Base-by-base conservation (phyloP, 2,113 vertebrate species). In the Tachycineta bicolor region DNA sequence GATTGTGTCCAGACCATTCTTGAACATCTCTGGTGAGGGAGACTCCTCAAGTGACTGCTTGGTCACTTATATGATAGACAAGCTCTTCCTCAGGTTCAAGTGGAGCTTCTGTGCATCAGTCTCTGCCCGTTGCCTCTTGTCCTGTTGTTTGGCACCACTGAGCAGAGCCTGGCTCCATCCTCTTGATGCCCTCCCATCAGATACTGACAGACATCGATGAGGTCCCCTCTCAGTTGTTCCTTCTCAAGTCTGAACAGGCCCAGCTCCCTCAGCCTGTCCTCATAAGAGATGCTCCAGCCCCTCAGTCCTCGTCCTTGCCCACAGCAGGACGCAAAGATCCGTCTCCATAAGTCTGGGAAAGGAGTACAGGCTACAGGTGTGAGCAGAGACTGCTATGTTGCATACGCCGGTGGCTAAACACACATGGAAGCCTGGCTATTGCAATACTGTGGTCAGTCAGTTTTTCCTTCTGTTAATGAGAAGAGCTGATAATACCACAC, bases 211-310 rank as follows among this genome's bases (percentile, higher is more conserved):
- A n/a, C n/a, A 29, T 1, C 28, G 43, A 24, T n/a, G 14, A 44
- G 17, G 17, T n/a, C 6, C 7, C 5, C 18, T 64, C n/a, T 39
- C 10, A 22, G 9, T 3, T 52, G 22, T 37, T 1, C 2, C 9
- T 55, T 19, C n/a, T 23, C 4, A 4, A 49, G 28, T 2, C n/a
- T 74, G 41, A 64, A 22, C 28, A 55, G 11, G 22, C 23, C 41
- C 9, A 64, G 14, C 18, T 73, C 11, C 6, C n/a, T 47, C 59
- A 47, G 6, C 28, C 43, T 65, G 13, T 65, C 14, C 34, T 59
- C 0, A 0, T 18, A 5, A 39, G 41, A n/a, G 4, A 33, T 33
- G 14, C 2, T 55, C 22, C 26, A 22, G 14, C 6, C 9, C 22
- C n/a, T 46, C 9, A 63, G 14, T 18, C 17, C 16, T 25, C 18